A percentile compares a stretch with the other conserved stretches of the same genome.
Evolutionary conservation across 23 tunicate species (phyloP).

Genomic region (Phallusia fumigata): DNA sequence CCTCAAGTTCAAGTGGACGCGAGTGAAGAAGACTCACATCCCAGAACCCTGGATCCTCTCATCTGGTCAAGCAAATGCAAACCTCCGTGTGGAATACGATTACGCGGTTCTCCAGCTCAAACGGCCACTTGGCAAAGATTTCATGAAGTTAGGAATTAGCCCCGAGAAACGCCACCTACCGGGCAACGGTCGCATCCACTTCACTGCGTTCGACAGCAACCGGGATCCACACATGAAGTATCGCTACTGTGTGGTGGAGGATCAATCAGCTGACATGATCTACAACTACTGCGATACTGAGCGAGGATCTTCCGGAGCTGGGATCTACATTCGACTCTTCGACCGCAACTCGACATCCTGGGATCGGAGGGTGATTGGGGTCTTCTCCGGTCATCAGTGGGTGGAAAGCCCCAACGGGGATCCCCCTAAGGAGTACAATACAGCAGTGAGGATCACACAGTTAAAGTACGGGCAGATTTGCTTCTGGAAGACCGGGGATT

Average conservation of each 20-base stretch:
- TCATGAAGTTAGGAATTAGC: slow-evolving; percentile 78
- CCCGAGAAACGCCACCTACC: slow-evolving; percentile 62
- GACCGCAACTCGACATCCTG: slow-evolving; percentile 40
- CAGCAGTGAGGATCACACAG: slow-evolving; percentile 84
- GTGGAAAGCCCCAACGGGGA: slow-evolving; percentile 48
- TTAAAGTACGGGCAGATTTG: slow-evolving; percentile 86
- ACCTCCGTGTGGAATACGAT: slow-evolving; percentile 67
- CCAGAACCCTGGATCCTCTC: slow-evolving; percentile 64
- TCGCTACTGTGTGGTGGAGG: slow-evolving; percentile 72
- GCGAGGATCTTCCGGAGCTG: slow-evolving; percentile 80
- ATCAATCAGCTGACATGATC: slow-evolving; percentile 81
- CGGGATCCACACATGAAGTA: slow-evolving; percentile 36
- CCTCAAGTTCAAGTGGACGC: slow-evolving; percentile 74
- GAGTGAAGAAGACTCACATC: slow-evolving; percentile 50
- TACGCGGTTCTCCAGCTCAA: slow-evolving; percentile 84
- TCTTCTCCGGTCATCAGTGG: slow-evolving; percentile 89
- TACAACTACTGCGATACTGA: slow-evolving; percentile 87
- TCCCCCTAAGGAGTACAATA: slow-evolving; percentile 81
- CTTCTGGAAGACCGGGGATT: slow-evolving; percentile 78
- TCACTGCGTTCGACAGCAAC: slow-evolving; percentile 69
- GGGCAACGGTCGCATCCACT: slow-evolving; percentile 62
- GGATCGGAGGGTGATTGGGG: slow-evolving; percentile 81
- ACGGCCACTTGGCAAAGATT: slow-evolving; percentile 41
- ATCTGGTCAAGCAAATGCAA: neutral
- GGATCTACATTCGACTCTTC: slow-evolving; percentile 74